Percentiles rank a stretch among this genome's conserved stretches.
These are phyloP conservation scores for Lucilia sericata DNA, from an alignment of 1,140 invertebrate species.

Conservation along the genomic window DNA sequence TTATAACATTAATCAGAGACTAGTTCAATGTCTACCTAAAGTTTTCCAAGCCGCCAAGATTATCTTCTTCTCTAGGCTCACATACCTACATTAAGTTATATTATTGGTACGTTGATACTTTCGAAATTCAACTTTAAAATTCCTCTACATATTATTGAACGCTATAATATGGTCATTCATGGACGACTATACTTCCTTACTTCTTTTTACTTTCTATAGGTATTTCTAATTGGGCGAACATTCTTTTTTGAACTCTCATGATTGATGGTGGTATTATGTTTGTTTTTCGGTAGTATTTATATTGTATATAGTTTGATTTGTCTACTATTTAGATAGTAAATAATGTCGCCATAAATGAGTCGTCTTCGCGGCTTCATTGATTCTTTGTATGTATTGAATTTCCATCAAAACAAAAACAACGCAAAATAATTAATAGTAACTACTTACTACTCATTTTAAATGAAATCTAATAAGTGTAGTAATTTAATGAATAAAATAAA, in stretches of 20 bases:
- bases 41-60: too few species aligned
- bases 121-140: too few species aligned
- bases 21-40: too few species aligned
- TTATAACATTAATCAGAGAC: too few species aligned
- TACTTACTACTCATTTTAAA: neutral
- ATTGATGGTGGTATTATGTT: neutral
- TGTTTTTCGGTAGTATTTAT: neutral
- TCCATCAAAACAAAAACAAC: neutral
- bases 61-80: too few species aligned
- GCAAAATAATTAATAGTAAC: neutral
- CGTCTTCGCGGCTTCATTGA: neutral
- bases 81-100: too few species aligned
- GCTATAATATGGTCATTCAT: too few species aligned
- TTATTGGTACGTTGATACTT: too few species aligned
- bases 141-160: too few species aligned
- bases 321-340: slow-evolving; percentile 16
- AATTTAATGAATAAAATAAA: neutral
- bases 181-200: too few species aligned
- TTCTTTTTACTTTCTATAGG: slow-evolving; percentile 6
- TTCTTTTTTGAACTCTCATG: neutral
- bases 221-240: neutral
- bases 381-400: neutral
- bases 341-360: neutral
- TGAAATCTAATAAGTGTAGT: slow-evolving; percentile 5
- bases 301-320: neutral